These are phyloP conservation scores for Hippasteria phrygiana DNA, from an alignment of 53 echinoderm and acorn worm species.

Conservation along the genomic window DNA sequence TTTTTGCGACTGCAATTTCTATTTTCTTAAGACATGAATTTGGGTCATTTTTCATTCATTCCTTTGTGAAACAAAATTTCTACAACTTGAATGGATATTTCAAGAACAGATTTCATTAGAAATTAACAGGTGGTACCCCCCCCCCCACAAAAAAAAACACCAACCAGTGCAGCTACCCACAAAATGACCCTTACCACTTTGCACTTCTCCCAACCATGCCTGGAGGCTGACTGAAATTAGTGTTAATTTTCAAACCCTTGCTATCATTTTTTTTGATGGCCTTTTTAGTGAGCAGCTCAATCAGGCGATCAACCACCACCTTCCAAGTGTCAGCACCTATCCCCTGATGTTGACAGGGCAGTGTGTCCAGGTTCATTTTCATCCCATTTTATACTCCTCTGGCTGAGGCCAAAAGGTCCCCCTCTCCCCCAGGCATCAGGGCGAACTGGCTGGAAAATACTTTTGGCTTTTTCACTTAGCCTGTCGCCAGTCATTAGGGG, in stretches of 20 bases:
- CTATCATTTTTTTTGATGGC: neutral
- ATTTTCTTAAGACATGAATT: too few species aligned
- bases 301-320: conserved; percentile 1
- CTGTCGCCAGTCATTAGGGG: conserved; percentile 18
- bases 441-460: neutral
- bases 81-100: too few species aligned
- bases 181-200: neutral
- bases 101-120: too few species aligned
- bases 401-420: neutral
- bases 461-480: conserved; percentile 26
- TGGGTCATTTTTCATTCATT: too few species aligned
- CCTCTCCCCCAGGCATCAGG: neutral
- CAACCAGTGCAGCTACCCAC: neutral
- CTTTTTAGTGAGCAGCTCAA: neutral
- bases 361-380: neutral
- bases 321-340: conserved; percentile 1
- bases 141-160: too few species aligned
- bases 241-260: conserved; percentile 4
- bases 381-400: neutral
- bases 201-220: neutral
- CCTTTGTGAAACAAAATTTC: too few species aligned
- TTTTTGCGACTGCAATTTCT: too few species aligned
- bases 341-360: neutral
- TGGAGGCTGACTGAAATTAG: conserved; percentile 24
- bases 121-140: too few species aligned